Conservation (phyloP, 2,797 vertebrate genomes). For the Neopelma chrysocephalum region DNA sequence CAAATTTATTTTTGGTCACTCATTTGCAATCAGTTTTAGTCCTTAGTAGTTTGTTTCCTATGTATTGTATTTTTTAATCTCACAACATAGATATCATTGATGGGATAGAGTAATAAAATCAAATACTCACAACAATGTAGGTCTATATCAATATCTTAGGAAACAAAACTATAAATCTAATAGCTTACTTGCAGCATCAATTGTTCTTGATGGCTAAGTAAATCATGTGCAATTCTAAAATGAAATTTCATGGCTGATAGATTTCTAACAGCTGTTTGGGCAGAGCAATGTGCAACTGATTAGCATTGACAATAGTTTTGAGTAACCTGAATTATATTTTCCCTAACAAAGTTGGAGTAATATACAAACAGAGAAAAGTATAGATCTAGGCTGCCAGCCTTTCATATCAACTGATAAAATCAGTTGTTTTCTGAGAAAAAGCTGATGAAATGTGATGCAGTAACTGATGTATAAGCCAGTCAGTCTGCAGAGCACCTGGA, state of each 20-base stretch:
- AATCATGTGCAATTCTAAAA: background rate
- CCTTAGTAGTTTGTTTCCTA: background rate
- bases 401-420: background rate
- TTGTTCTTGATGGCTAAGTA: background rate
- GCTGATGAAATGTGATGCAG: background rate
- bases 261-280: background rate
- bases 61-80: background rate
- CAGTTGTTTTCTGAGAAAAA: background rate
- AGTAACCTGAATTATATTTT: background rate
- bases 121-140: background rate
- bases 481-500: background rate
- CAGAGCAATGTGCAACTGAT: background rate
- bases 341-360: background rate
- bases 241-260: background rate
- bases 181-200: background rate
- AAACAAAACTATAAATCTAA: background rate
- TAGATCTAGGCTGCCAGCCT: background rate
- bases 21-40: background rate
- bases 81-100: background rate
- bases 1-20: background rate
- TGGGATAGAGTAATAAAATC: background rate
- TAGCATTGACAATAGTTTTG: background rate
- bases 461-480: background rate
- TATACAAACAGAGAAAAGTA: background rate
- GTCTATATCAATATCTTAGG: background rate